phyloP scores from a whole-genome alignment of 2,113 vertebrate species.

The Columba livia region DNA sequence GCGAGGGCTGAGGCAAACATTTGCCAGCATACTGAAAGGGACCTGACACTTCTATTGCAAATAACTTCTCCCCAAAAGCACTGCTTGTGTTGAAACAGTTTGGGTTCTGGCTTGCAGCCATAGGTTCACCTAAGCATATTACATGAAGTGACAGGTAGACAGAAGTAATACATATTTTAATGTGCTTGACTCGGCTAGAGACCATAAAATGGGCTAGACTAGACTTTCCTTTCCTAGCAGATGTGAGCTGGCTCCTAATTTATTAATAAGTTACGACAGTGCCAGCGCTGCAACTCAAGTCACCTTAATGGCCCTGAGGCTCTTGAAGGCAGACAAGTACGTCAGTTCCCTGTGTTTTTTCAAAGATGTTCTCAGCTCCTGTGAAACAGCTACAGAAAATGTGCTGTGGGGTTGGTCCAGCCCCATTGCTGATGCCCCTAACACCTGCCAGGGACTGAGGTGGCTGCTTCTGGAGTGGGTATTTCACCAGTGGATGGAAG shows the following conservation, averaged over 20 bases:
- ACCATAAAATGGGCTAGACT: background rate
- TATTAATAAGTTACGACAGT: constrained; percentile 57
- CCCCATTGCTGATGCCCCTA: background rate
- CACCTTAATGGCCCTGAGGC: background rate
- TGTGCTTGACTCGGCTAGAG: constrained; percentile 25
- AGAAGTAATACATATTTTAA: constrained; percentile 36
- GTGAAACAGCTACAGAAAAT: background rate
- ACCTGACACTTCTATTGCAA: background rate
- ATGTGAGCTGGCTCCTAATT: constrained; percentile 19
- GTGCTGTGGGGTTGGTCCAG: background rate
- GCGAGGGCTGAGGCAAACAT: background rate
- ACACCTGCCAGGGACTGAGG: background rate
- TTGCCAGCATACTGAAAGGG: constrained; percentile 8
- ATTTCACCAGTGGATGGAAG: background rate
- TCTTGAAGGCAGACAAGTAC: background rate
- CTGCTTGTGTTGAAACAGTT: constrained; percentile 10
- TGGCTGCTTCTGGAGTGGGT: background rate
- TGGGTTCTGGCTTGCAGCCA: constrained; percentile 39
- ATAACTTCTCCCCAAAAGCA: constrained; percentile 40
- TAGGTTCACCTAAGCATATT: constrained; percentile 25
- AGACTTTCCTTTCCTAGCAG: constrained; percentile 8
- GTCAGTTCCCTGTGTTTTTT: background rate
- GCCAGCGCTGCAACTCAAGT: background rate
- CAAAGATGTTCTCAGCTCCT: background rate
- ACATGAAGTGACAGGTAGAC: constrained; percentile 53